A percentile compares a stretch with the other conserved stretches of the same genome.
Evolutionary conservation across 1,140 invertebrate species (phyloP).

Genomic region (Cydia strobilella): DNA sequence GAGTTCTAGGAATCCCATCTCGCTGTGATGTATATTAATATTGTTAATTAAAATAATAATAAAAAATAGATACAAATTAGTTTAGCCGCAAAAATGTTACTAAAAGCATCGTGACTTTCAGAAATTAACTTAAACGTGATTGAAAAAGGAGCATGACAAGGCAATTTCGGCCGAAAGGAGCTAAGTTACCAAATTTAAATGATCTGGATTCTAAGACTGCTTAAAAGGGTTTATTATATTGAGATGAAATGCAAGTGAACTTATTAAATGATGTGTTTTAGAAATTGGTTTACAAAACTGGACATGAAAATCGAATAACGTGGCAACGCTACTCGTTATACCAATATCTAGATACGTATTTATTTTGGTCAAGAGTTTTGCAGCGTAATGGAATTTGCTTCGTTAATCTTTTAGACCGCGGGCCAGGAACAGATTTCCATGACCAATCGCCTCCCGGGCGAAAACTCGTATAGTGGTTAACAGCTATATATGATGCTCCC

Average conservation of each 20-base stretch:
- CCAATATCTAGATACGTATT: not conserved
- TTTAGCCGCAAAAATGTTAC: not conserved
- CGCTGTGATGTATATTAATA: not conserved
- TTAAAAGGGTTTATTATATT: not conserved
- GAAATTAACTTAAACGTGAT: not conserved
- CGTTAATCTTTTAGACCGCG: not conserved
- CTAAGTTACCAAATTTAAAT: not conserved
- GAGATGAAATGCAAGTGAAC: not conserved
- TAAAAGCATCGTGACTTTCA: constrained; percentile 8
- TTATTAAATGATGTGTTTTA: not conserved
- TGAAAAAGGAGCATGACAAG: not conserved
- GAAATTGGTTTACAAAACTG: not conserved
- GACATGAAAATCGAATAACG: not conserved
- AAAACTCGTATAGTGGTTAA: too few relatives aligned
- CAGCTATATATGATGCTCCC: too few relatives aligned
- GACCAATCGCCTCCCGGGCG: too few relatives aligned
- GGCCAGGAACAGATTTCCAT: too few relatives aligned
- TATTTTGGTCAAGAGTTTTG: not conserved
- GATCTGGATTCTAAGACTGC: not conserved
- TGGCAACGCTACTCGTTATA: not conserved
- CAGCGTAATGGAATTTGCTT: not conserved
- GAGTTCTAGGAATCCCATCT: not conserved
- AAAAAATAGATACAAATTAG: not conserved
- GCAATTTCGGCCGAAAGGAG: not conserved
- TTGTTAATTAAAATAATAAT: not conserved